A percentile compares a stretch with the other conserved stretches of the same genome.
phyloP scores from a whole-genome alignment of 2,113 vertebrate species.

The Forbesichthys papilliferus region DNA sequence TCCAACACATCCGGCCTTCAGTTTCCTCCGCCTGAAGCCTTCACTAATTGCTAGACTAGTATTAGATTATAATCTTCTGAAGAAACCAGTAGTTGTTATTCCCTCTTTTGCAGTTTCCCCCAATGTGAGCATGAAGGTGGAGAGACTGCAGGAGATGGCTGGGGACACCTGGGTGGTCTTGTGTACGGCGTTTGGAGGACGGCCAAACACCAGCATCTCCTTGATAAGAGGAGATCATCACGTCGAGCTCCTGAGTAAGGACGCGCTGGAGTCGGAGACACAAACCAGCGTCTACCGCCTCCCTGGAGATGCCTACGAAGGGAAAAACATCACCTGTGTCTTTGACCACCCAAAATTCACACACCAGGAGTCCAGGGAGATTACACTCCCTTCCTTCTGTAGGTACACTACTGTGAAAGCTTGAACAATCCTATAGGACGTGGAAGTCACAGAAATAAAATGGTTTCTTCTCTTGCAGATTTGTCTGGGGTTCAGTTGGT shows the following conservation, averaged over 20 bases:
- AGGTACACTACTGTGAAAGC: constrained; percentile 42
- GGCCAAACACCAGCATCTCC: constrained; percentile 64
- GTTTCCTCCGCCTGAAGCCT: constrained; percentile 47
- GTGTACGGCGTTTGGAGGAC: constrained; percentile 69
- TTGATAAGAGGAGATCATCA: constrained; percentile 49
- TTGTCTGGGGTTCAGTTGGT: constrained; percentile 49
- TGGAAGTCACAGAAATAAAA: constrained; percentile 9
- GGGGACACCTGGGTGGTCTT: constrained; percentile 64
- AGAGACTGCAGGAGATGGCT: constrained; percentile 50
- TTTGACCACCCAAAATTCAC: constrained; percentile 64
- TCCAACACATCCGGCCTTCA: constrained; percentile 44
- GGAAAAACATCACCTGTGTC: constrained; percentile 60
- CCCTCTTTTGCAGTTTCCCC: constrained; percentile 62
- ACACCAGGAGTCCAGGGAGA: constrained; percentile 18
- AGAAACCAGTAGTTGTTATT: constrained; percentile 50
- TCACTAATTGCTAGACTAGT: constrained; percentile 44
- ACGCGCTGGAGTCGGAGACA: constrained; percentile 18
- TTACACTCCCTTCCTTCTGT: constrained; percentile 65
- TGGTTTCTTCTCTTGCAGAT: constrained; percentile 48
- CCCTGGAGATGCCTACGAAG: constrained; percentile 43
- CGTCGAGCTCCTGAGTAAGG: constrained; percentile 29
- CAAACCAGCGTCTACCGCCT: constrained; percentile 45
- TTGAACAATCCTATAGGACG: not conserved
- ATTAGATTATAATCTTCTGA: constrained; percentile 51
- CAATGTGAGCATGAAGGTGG: constrained; percentile 60